Base-by-base conservation (phyloP, 2,797 vertebrate species). In the Aratinga solstitialis region DNA sequence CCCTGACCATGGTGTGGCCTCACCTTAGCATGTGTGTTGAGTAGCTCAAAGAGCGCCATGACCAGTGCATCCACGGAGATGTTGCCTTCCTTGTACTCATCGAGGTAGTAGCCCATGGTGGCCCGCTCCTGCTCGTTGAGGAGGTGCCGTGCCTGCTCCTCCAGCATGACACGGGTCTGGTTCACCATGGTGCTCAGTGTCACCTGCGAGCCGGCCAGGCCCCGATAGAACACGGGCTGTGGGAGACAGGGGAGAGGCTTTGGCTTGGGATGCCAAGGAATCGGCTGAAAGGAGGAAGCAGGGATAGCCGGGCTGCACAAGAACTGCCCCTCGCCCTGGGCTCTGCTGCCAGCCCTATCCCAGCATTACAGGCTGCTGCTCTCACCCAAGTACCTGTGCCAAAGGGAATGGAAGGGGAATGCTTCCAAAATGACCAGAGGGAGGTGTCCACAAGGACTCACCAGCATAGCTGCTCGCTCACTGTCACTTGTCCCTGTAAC, bases 1-100 rank as follows among this genome's bases (percentile, higher is more conserved):
- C 71, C 74, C 58, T 15, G 74, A 11, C 40, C 67, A 2, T 5
- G 19, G 13, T 6, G 21, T 12, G 8, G 36, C 42, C 95, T 97
- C 96, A 99, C 99, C 99, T 99, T 99, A 71, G 99, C 99, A 0
- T 99, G 99, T 0, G 99, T 99, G 98, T 99, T 99, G 96, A 99
- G 98, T 51, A 99, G 98, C 97, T 99, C 99, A 0, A 99, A 99
- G 90, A 99, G 97, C 0, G 99, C 99, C 98, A 99, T 99, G 95
- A 99, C 98, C 4, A 99, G 98, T 84, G 99, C 98, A 80, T 99
- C 99, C 66, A 99, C 98, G 0, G 98, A 98, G 82, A 99, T 94
- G 95, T 99, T 98, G 22, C 98, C 98, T 6, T 98, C 97, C 73
- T 98, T 98, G 95, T 99, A 99, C 98, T 99, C 99, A 24, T 99